Evolutionary conservation across 2,113 vertebrate genomes (phyloP).

Genomic region (Etheostoma cragini): DNA sequence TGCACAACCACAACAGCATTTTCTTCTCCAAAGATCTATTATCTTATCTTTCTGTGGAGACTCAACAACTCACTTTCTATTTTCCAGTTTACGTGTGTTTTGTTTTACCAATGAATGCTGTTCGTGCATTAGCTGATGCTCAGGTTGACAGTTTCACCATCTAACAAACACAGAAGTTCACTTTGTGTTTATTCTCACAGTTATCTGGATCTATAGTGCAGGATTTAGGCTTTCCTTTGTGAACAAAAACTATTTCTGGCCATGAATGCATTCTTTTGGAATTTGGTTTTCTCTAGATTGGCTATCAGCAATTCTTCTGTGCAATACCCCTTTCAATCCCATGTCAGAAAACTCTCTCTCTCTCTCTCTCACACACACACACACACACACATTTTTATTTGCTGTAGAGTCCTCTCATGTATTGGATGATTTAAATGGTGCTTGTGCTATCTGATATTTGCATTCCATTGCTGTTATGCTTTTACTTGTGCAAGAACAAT

Average conservation of each 20-base stretch:
- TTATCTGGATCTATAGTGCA: neutral
- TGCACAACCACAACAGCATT: slow-evolving; percentile 42
- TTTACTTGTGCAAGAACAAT: too few species aligned
- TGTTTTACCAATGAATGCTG: neutral
- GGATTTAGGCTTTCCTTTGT: slow-evolving; percentile 23
- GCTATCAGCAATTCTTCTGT: slow-evolving; percentile 45
- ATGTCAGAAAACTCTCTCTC: slow-evolving; percentile 50
- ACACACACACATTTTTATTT: neutral
- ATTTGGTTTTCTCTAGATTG: slow-evolving; percentile 44
- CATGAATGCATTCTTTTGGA: slow-evolving; percentile 44
- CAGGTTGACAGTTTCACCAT: neutral
- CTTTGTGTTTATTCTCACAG: neutral
- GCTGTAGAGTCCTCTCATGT: too few species aligned
- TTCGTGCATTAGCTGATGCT: slow-evolving; percentile 9
- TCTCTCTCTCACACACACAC: slow-evolving; percentile 9
- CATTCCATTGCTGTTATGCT: too few species aligned
- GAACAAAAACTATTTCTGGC: slow-evolving; percentile 7
- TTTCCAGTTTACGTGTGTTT: neutral
- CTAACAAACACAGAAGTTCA: neutral
- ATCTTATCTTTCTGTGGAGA: slow-evolving; percentile 53
- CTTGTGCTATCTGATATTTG: neutral
- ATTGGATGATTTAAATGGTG: neutral
- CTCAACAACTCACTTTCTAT: slow-evolving; percentile 35
- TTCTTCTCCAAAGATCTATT: slow-evolving; percentile 51
- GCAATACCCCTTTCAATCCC: slow-evolving; percentile 39